Evolutionary conservation across 2,113 vertebrate genomes (phyloP), one percentile per base, ranked within the genome.

Genomic region (Xenus cinereus): DNA sequence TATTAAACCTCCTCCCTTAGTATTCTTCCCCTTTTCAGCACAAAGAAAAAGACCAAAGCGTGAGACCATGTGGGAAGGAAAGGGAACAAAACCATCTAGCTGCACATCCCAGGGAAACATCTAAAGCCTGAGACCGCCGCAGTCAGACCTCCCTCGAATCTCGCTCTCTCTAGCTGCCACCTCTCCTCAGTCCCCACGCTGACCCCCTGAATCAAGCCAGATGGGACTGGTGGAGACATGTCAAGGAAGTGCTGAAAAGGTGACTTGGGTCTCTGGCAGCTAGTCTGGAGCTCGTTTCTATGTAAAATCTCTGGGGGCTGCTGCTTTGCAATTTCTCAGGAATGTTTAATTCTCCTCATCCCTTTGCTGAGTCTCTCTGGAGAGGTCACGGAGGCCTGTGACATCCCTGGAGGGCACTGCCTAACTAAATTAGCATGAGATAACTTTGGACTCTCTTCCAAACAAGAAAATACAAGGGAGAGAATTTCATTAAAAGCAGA

Each of bases 401-500:
- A 98, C 98, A 98, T 98, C 98, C 98, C 98, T 97, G 89, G 98
- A 98, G 98, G 98, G 98, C 98, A 98, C 97, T 98, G 98, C 98
- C 98, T 98, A 98, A 98, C 98, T 98, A 98, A 98, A 98, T 98
- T 98, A 98, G 97, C 98, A 98, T 98, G 98, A 98, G 98, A 98
- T 99, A 99, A 99, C 98, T 98, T 98, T 98, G 96, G 98, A 98
- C 95, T 98, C 96, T 98, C 98, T 98, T 98, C 98, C 97, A 98
- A 98, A 98, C 98, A 98, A 95, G 96, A 98, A 98, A 98, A 98
- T 97, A 98, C 94, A 97, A 98, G 98, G 96, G 98, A 98, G 98
- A 98, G 98, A 98, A 98, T 98, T 98, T 98, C 98, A 98, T 98
- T 98, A 98, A 98, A 98, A 98, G 98, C 98, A 98, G 98, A 98